phyloP scores from a whole-genome alignment of 2,888 invertebrate species.

The Matsumyia berberina region DNA sequence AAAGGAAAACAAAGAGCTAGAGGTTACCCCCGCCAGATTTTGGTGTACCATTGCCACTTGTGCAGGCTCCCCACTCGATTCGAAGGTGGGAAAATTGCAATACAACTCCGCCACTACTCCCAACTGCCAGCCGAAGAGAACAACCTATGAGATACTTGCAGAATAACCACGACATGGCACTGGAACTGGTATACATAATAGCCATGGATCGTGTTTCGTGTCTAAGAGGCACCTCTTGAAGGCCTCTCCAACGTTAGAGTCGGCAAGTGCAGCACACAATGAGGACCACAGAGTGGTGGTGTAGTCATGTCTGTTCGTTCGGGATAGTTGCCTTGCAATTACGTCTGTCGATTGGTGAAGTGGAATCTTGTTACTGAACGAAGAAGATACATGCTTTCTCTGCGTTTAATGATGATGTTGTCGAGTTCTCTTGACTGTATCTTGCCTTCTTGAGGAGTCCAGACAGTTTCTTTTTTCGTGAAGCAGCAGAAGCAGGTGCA shows the following conservation, averaged over 20 bases:
- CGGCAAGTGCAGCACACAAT: constrained; percentile 36
- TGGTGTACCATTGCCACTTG: constrained; percentile 37
- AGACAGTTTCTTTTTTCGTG: not conserved
- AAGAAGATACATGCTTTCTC: constrained; percentile 26
- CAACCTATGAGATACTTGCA: constrained; percentile 72
- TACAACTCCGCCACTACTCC: constrained; percentile 43
- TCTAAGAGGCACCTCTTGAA: constrained; percentile 54
- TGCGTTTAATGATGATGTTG: constrained; percentile 60
- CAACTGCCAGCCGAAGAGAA: constrained; percentile 4
- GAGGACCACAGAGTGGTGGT: constrained; percentile 51
- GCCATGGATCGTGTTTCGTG: constrained; percentile 56
- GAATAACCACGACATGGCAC: constrained; percentile 55
- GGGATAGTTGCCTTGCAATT: constrained; percentile 64
- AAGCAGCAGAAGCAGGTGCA: constrained; percentile 56
- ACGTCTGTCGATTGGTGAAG: constrained; percentile 20
- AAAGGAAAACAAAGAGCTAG: constrained; percentile 12
- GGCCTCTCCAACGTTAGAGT: constrained; percentile 55
- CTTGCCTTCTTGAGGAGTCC: constrained; percentile 32
- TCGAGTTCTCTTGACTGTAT: constrained; percentile 23
- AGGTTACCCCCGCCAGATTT: constrained; percentile 10
- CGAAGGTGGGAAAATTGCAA: constrained; percentile 61
- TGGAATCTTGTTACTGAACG: constrained; percentile 15
- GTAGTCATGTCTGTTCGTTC: constrained; percentile 51
- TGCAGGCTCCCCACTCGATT: constrained; percentile 12
- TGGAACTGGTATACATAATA: constrained; percentile 32